Conservation (phyloP, 2,797 vertebrate species). For the Synaphobranchus kaupii region DNA sequence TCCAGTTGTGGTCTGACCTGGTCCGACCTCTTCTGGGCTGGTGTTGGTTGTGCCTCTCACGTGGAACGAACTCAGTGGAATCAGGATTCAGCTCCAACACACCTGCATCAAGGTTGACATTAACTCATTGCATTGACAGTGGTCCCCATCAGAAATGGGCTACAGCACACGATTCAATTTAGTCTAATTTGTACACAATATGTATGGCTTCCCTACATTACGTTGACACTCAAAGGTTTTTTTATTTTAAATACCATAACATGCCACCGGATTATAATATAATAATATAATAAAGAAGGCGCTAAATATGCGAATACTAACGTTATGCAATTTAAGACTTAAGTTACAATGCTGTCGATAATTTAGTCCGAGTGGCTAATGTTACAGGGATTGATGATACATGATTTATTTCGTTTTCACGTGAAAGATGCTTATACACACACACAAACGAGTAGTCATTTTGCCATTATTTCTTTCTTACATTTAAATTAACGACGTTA, state of each 20-base stretch:
- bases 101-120: slow-evolving; percentile 15
- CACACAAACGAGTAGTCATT: too few species aligned
- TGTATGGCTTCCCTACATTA: background rate
- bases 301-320: too few species aligned
- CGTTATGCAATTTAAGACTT: too few species aligned
- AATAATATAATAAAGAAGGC: too few species aligned
- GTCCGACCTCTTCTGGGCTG: slow-evolving; percentile 71
- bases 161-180: background rate
- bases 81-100: slow-evolving; percentile 70
- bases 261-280: too few species aligned
- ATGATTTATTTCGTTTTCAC: too few species aligned
- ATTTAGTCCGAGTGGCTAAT: too few species aligned
- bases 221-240: too few species aligned
- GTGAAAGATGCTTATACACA: too few species aligned
- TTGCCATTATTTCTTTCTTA: background rate
- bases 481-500: background rate
- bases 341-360: too few species aligned
- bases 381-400: too few species aligned
- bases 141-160: background rate
- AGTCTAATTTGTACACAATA: background rate
- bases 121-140: background rate
- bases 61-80: slow-evolving; percentile 68
- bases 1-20: slow-evolving; percentile 71
- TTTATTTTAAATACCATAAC: too few species aligned
- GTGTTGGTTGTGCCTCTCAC: slow-evolving; percentile 68